Evolutionary conservation across 2,113 vertebrate genomes (phyloP).

Genomic region (Agelaius phoeniceus): DNA sequence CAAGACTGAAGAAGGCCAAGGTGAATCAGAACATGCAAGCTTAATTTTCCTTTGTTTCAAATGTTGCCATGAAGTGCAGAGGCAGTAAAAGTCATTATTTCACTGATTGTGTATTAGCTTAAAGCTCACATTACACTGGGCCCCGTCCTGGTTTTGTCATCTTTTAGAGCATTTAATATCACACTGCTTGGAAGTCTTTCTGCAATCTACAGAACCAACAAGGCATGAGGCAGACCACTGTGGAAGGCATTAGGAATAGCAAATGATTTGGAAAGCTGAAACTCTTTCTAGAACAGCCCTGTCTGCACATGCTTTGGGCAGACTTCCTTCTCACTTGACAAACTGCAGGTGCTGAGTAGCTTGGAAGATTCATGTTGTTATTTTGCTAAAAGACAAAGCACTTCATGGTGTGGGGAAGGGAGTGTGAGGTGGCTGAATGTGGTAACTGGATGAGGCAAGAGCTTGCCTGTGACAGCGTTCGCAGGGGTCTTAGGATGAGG

Average conservation of each 20-base stretch:
- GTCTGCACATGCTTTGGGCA: neutral
- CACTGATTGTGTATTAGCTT: neutral
- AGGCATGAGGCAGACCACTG: neutral
- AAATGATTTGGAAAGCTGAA: neutral
- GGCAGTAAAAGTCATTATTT: neutral
- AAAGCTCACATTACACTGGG: neutral
- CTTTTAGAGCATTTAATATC: neutral
- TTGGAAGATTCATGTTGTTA: neutral
- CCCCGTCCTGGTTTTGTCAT: neutral
- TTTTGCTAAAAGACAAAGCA: neutral
- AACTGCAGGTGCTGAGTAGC: neutral
- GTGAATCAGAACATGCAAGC: neutral
- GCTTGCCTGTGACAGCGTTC: too few species aligned
- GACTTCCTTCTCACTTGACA: neutral
- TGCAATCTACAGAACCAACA: neutral
- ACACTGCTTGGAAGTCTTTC: neutral
- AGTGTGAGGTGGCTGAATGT: neutral
- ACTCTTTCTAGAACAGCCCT: neutral
- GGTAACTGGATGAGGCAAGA: neutral
- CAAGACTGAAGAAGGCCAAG: neutral
- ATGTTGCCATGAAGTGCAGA: neutral
- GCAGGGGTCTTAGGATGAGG: too few species aligned
- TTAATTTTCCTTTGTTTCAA: neutral
- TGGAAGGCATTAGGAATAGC: neutral
- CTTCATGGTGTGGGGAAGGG: neutral